Evolutionary conservation across 2,888 invertebrate species (phyloP).

Genomic region (Poecilobothrus nobilitatus): DNA sequence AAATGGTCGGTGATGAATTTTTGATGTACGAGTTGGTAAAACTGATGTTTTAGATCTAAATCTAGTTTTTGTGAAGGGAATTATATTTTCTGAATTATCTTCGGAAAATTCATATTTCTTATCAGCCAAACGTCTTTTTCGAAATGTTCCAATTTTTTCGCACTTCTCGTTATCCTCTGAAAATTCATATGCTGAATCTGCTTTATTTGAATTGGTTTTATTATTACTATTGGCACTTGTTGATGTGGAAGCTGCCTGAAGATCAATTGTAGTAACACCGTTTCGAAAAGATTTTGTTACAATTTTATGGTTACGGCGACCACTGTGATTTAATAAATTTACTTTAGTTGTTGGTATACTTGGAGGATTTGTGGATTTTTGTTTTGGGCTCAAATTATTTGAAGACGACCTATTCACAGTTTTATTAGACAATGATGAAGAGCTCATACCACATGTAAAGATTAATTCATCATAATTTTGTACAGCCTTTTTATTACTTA

Average conservation of each 20-base stretch:
- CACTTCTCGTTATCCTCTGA: constrained; percentile 76
- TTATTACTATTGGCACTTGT: constrained; percentile 25
- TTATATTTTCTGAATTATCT: constrained; percentile 59
- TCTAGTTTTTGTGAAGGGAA: constrained; percentile 43
- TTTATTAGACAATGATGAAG: constrained; percentile 22
- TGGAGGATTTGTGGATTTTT: constrained; percentile 16
- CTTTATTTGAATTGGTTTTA: constrained; percentile 53
- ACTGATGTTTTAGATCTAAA: constrained; percentile 12
- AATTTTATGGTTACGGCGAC: constrained; percentile 37
- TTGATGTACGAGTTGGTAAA: constrained; percentile 16
- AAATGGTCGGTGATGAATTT: constrained; percentile 22
- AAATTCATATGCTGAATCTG: constrained; percentile 62
- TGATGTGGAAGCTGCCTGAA: constrained; percentile 27
- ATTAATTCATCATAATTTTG: constrained; percentile 44
- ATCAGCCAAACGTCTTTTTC: constrained; percentile 76
- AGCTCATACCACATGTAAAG: constrained; percentile 44
- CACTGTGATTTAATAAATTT: constrained; percentile 31
- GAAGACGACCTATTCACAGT: constrained; percentile 22
- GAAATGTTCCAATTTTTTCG: constrained; percentile 77
- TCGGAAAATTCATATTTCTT: constrained; percentile 89
- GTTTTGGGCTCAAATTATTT: constrained; percentile 15
- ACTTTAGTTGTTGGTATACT: constrained; percentile 25
- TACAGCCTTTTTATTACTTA: neutral
- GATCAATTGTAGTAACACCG: constrained; percentile 38
- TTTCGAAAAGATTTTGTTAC: constrained; percentile 41